Evolutionary conservation across 2,113 vertebrate genomes (phyloP), one percentile per base, ranked within the genome.

Genomic region (Noturus placidus): DNA sequence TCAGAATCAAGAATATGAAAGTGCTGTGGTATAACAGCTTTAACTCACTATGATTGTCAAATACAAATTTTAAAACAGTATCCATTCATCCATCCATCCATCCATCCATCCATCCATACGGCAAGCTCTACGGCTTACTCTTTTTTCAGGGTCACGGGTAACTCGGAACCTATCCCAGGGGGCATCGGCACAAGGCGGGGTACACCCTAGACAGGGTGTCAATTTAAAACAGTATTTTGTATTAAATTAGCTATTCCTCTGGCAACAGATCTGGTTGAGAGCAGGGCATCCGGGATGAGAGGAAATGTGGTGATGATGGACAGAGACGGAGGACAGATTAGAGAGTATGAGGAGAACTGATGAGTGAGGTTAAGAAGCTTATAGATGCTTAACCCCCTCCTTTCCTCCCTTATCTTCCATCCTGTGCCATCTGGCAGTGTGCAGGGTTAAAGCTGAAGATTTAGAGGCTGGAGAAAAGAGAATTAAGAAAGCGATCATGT

Each of bases 361-460:
- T 83, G 70, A 86, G 79, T 30, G 33, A 33, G 63, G 70, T 80
- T 87, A 84, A 80, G 82, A 86, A 82, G 86, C 82, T 81, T 84
- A 82, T 54, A n/a, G 76, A 85, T 79, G 76, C 56, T 84, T 84
- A 88, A 74, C 69, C 59, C 83, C 56, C 67, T 61, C 76, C 27
- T 50, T 38, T 30, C 63, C 57, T 13, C 70, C 50, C 59, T 56
- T 17, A 30, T n/a, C 9, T 30, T 22, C 65, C 14, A 35, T 76
- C 67, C 67, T 19, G 30, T 38, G 69, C 84, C 88, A 83, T 89
- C 84, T 89, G 88, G 77, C 42, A 52, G 70, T 25, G 25, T 76
- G n/a, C 22, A 13, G 42, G 85, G 38, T 33, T 83, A 89, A 80
- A 79, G 52, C 63, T 30, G 15, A 42, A 15, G 88, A 77, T 86